Evolutionary conservation across 2,797 vertebrate genomes (phyloP).

Genomic region (Orestias chungarensis): DNA sequence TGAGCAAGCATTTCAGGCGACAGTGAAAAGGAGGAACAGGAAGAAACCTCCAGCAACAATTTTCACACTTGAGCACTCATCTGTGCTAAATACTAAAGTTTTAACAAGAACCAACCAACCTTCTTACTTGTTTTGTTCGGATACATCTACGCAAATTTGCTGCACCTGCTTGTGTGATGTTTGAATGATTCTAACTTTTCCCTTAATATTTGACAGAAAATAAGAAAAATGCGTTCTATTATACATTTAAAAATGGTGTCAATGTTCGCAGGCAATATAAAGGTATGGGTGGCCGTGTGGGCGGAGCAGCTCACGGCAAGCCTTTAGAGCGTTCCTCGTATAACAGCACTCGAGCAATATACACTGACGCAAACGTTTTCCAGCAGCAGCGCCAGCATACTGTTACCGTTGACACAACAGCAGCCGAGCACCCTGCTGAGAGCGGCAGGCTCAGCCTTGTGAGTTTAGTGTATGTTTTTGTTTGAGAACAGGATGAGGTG

Average conservation of each 20-base stretch:
- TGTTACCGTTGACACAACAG: constrained; percentile 65
- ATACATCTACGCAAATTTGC: not conserved
- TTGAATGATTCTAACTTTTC: too few relatives aligned
- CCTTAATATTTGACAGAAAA: not conserved
- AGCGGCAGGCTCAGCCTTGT: constrained; percentile 34
- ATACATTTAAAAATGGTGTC: constrained; percentile 49
- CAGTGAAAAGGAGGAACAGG: not conserved
- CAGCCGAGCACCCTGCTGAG: constrained; percentile 56
- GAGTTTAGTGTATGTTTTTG: constrained; percentile 63
- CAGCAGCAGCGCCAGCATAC: constrained; percentile 54
- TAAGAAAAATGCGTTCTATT: constrained; percentile 25
- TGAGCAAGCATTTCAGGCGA: not conserved
- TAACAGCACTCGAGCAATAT: constrained; percentile 54
- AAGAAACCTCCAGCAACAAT: not conserved
- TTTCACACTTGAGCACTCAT: not conserved
- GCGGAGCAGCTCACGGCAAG: constrained; percentile 52
- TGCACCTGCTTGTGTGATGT: too few relatives aligned
- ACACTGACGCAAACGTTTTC: constrained; percentile 63
- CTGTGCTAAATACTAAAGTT: too few relatives aligned
- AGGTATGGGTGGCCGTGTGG: constrained; percentile 39
- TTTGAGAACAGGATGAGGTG: constrained; percentile 27
- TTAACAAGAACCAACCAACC: too few relatives aligned
- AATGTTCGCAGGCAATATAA: constrained; percentile 46
- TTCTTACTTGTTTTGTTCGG: not conserved
- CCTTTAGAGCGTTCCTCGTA: constrained; percentile 42